Evolutionary conservation across 2,888 invertebrate species (phyloP).

Genomic region (Agonum fuliginosum): DNA sequence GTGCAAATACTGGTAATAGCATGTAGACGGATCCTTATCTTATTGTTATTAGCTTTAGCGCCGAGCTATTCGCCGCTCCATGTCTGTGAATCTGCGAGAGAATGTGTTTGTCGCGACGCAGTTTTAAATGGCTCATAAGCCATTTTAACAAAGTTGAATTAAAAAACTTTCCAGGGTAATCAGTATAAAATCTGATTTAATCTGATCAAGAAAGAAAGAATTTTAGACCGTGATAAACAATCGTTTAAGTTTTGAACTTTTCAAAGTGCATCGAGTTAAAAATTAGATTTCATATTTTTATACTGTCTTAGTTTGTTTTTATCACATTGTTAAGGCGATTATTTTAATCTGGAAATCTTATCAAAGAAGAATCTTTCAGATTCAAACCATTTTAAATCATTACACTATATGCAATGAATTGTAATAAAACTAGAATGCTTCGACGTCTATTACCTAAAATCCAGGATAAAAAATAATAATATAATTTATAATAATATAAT

Average conservation of each 20-base stretch:
- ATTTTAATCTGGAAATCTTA: not conserved
- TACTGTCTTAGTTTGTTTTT: not conserved
- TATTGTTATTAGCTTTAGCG: constrained; percentile 58
- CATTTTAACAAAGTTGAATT: constrained; percentile 58
- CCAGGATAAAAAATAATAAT: too few species aligned
- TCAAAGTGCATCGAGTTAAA: constrained; percentile 13
- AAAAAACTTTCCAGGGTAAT: constrained; percentile 49
- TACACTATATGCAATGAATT: too few species aligned
- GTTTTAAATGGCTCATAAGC: constrained; percentile 53
- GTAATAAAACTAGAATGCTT: too few species aligned
- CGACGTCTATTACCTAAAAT: too few species aligned
- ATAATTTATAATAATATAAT: too few species aligned
- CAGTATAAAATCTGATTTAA: constrained; percentile 51
- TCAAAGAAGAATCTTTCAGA: too few species aligned
- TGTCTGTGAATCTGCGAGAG: not conserved
- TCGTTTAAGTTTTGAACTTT: constrained; percentile 22
- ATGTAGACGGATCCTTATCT: constrained; percentile 48
- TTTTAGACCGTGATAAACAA: constrained; percentile 50
- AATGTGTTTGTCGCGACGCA: constrained; percentile 23
- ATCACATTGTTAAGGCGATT: not conserved
- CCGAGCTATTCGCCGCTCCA: constrained; percentile 2
- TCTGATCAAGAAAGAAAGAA: constrained; percentile 42
- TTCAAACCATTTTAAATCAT: too few species aligned
- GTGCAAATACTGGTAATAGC: not conserved
- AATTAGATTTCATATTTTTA: constrained; percentile 20